Base-by-base conservation (phyloP, 2,797 vertebrate species). In the Chelon labrosus region DNA sequence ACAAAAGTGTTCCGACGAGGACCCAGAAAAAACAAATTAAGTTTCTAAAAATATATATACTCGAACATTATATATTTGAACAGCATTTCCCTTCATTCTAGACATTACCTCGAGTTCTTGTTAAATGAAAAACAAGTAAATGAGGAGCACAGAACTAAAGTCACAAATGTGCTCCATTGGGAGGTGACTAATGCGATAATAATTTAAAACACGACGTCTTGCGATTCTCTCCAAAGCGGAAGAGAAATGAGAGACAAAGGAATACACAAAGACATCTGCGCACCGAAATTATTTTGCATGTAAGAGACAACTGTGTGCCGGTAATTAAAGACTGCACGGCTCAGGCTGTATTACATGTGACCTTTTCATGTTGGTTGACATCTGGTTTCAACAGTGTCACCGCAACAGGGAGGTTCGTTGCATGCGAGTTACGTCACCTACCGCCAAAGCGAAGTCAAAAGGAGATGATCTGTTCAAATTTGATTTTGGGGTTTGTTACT, bases 1-100 rank as follows among this genome's bases (percentile, higher is more conserved):
- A 69, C 46, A 63, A 55, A 80, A 73, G 58, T 6, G 31, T 49
- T 60, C 41, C 80, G 69, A 64, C 50, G 31, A 71, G 42, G 57
- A 51, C 46, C 12, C 13, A 37, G 6, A 60, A 52, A 47, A 72
- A 19, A 6, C 5, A 27, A 37, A 38, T 70, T 46, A 58, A 64
- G 19, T 42, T 16, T 66, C 19, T 42, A 25, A 73, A 50, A 12
- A 57, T 50, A 65, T 42, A 25, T n/a, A 44, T 31, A 31, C 53
- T 39, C 16, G 4, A 52, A 55, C n/a, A 20, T 42, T 53, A 47
- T 11, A 47, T 12, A 51, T 66, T 49, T 51, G 1, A 65, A 65
- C 5, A 27, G 55, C 22, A 13, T 14, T 59, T 44, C 9, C 20
- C 10, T 31, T 39, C 55, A 25, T 37, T 25, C 7, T 37, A 7